Conservation (phyloP, 2,888 invertebrate genomes). For the Carabus problematicus region DNA sequence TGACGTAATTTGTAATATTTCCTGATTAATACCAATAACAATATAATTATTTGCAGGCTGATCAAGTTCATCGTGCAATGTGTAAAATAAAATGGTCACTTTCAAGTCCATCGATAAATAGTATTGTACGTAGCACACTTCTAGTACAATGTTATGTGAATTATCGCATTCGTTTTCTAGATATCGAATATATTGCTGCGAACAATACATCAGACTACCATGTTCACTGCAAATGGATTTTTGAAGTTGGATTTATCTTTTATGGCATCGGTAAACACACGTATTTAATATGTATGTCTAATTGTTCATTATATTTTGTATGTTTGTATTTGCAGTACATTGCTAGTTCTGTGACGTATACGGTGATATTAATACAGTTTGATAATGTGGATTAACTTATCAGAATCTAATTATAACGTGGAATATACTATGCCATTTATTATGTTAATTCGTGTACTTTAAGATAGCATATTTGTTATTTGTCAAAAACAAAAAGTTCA, state of each 20-base stretch:
- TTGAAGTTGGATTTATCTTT: background rate
- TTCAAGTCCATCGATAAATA: too few relatives aligned
- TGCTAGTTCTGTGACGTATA: slow-evolving; percentile 6
- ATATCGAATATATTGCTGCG: background rate
- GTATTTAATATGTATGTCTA: too few relatives aligned
- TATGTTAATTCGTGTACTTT: too few relatives aligned
- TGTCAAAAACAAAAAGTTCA: too few relatives aligned
- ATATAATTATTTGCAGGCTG: background rate
- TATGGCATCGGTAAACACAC: background rate
- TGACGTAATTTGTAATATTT: too few relatives aligned
- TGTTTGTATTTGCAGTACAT: slow-evolving; percentile 22
- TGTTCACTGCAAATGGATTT: slow-evolving; percentile 6
- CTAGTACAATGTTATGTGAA: too few relatives aligned
- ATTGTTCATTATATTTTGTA: background rate
- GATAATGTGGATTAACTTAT: slow-evolving; percentile 4
- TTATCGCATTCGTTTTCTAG: background rate
- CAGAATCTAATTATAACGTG: too few relatives aligned
- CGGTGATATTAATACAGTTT: slow-evolving; percentile 19
- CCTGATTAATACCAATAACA: background rate
- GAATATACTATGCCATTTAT: too few relatives aligned
- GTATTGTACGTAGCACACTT: too few relatives aligned
- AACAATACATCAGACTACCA: background rate
- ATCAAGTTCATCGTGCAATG: too few relatives aligned
- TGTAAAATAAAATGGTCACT: too few relatives aligned
- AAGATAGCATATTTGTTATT: too few relatives aligned